Conservation (phyloP, 1,140 invertebrate genomes). For the Apis laboriosa region DNA sequence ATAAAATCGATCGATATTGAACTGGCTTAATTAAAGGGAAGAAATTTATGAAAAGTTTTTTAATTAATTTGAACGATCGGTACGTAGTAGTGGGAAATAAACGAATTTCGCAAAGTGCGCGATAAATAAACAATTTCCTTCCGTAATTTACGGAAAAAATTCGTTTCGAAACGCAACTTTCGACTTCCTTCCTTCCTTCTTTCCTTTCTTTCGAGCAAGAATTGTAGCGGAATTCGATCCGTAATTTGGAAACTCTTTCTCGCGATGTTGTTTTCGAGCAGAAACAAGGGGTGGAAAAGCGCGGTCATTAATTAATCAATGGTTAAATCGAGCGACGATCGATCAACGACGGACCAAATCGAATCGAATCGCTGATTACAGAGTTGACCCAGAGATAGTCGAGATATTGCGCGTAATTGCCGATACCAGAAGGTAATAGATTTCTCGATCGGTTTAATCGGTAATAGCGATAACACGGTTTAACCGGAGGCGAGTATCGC, state of each 20-base stretch:
- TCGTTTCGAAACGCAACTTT: too few relatives aligned
- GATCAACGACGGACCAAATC: slow-evolving; percentile 67
- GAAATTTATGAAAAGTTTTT: neutral
- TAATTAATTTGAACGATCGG: neutral
- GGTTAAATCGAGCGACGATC: slow-evolving; percentile 67
- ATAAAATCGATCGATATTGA: neutral
- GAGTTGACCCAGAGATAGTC: slow-evolving; percentile 39
- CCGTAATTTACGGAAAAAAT: too few relatives aligned
- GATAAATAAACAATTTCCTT: too few relatives aligned
- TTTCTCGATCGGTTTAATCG: slow-evolving; percentile 11
- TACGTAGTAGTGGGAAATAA: neutral
- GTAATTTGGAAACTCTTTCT: too few relatives aligned
- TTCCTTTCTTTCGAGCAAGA: too few relatives aligned
- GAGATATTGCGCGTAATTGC: neutral
- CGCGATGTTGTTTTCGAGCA: too few relatives aligned
- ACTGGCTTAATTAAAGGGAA: neutral
- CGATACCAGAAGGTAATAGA: neutral
- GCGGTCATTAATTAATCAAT: slow-evolving; percentile 73
- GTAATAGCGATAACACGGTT: slow-evolving; percentile 10
- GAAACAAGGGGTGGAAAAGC: neutral
- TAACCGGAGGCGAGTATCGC: neutral
- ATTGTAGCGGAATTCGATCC: too few relatives aligned
- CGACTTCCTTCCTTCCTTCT: too few relatives aligned
- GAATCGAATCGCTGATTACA: slow-evolving; percentile 68
- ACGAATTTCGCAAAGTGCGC: neutral